phyloP scores from a whole-genome alignment of 1,140 invertebrate species.

The Heliconius himera region DNA sequence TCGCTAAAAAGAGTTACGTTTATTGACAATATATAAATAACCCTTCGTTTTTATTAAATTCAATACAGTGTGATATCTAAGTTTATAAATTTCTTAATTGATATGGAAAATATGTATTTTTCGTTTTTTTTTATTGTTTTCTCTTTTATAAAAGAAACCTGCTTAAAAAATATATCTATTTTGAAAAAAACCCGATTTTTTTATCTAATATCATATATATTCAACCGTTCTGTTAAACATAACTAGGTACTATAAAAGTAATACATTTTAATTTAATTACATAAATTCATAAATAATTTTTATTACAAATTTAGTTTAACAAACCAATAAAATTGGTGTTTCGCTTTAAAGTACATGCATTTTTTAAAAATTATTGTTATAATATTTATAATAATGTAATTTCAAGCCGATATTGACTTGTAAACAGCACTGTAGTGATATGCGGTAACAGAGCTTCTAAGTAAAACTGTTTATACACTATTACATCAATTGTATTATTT shows the following conservation, averaged over 20 bases:
- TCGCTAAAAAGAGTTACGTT: neutral
- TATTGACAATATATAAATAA: neutral
- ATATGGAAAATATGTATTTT: no score
- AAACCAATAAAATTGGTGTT: neutral
- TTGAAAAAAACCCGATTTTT: no score
- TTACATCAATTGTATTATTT: conserved; percentile 55
- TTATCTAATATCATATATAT: no score
- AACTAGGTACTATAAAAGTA: no score
- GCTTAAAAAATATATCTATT: no score
- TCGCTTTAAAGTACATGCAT: neutral
- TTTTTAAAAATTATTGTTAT: neutral
- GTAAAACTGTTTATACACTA: conserved; percentile 77
- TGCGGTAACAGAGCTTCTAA: conserved; percentile 76
- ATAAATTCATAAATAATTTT: neutral
- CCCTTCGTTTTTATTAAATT: no score
- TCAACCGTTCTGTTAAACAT: no score
- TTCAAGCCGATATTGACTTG: conserved; percentile 69
- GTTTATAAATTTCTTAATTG: no score
- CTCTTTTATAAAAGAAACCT: no score
- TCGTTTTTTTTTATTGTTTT: no score
- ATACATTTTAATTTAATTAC: neutral
- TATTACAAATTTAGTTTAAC: neutral
- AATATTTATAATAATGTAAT: conserved; percentile 25
- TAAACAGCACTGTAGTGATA: conserved; percentile 77
- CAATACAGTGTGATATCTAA: no score